Evolutionary conservation across 2,113 vertebrate species (phyloP).

Genomic region (Prietella phreatophila): DNA sequence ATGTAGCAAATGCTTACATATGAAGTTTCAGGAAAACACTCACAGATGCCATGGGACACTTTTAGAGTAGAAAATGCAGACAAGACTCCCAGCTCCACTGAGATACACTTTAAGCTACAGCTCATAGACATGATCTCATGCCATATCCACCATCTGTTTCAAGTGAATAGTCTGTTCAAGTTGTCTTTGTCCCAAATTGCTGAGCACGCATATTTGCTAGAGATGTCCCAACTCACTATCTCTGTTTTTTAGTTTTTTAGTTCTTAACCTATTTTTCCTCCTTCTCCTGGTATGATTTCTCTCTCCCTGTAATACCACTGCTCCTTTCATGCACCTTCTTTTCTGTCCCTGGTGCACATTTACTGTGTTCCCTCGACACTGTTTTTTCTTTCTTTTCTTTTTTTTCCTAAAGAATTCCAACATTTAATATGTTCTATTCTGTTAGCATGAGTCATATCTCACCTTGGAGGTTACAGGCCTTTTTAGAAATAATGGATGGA

Average conservation of each 20-base stretch:
- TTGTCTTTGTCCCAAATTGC: constrained; percentile 18
- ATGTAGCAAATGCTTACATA: constrained; percentile 31
- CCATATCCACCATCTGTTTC: constrained; percentile 33
- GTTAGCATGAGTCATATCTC: constrained; percentile 7
- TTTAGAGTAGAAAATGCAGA: constrained; percentile 25
- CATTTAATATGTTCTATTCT: constrained; percentile 1
- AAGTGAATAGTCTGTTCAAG: neutral
- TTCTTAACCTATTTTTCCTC: neutral
- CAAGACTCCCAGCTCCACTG: constrained; percentile 31
- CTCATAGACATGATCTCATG: constrained; percentile 31
- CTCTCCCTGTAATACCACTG: neutral
- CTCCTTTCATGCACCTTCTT: neutral
- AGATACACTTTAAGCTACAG: constrained; percentile 40
- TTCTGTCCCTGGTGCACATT: neutral
- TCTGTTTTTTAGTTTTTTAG: constrained; percentile 9
- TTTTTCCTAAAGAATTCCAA: neutral
- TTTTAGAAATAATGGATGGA: constrained; percentile 39
- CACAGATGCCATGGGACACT: constrained; percentile 18
- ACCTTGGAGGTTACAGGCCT: constrained; percentile 34
- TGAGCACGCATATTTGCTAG: neutral
- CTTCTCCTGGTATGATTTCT: neutral
- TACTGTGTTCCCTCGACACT: neutral
- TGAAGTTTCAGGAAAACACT: neutral
- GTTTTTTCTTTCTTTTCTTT: neutral
- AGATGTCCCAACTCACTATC: neutral